These are phyloP conservation scores for Diuraphis noxia DNA, from an alignment of 1,140 invertebrate species.

Conservation along the genomic window DNA sequence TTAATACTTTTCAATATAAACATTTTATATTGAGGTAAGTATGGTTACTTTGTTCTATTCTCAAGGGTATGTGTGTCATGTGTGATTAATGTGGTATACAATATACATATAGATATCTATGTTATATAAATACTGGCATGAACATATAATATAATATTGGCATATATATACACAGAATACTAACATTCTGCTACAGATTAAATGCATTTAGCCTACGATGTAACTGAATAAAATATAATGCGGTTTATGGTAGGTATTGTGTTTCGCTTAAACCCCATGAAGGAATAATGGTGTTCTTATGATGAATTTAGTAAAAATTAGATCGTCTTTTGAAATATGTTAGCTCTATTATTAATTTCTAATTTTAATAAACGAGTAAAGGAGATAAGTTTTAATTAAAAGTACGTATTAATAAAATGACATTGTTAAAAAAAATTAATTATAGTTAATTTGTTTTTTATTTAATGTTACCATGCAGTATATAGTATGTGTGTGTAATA, in stretches of 20 bases:
- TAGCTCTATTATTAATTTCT: background rate
- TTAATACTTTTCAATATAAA: no score
- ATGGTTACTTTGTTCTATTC: background rate
- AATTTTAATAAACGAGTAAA: background rate
- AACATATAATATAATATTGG: background rate
- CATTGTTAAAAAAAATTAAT: background rate
- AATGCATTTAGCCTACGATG: background rate
- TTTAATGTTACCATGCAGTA: no score
- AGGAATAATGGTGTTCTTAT: background rate
- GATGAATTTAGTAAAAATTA: background rate
- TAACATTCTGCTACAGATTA: background rate
- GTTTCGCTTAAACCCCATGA: background rate
- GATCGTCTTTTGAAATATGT: background rate
- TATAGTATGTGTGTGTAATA: no score
- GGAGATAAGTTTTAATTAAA: background rate
- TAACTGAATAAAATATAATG: background rate
- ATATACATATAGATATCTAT: background rate
- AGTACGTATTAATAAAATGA: background rate
- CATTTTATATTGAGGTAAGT: background rate
- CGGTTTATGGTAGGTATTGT: background rate
- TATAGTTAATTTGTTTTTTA: background rate
- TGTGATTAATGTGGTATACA: background rate
- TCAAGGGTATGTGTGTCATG: background rate
- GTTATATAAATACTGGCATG: no score
- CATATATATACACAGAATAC: background rate